Percentiles rank a stretch among this genome's conserved stretches.
phyloP scores from a whole-genome alignment of 2,888 invertebrate species.

The Aphelenchoides bicaudatus region DNA sequence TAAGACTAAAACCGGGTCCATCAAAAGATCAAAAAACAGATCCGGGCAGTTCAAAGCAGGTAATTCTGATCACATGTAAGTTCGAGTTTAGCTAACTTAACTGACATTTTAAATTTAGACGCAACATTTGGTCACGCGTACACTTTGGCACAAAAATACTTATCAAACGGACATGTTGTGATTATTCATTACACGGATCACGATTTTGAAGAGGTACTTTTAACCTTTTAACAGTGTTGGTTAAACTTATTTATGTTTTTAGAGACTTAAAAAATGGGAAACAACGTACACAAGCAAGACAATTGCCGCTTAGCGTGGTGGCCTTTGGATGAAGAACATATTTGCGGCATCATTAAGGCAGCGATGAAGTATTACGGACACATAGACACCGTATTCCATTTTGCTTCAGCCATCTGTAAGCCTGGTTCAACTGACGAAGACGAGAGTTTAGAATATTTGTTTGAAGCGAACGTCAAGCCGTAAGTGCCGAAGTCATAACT shows the following conservation, averaged over 20 bases:
- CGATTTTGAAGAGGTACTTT: slow-evolving; percentile 11
- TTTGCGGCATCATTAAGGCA: not conserved
- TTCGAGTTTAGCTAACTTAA: not conserved
- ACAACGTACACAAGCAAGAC: not conserved
- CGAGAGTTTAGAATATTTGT: not conserved
- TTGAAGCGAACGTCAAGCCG: slow-evolving; percentile 3
- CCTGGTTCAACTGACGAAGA: not conserved
- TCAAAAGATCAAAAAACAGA: no score
- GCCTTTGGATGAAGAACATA: not conserved
- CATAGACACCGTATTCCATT: not conserved
- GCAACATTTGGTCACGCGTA: not conserved
- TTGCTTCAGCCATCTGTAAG: not conserved
- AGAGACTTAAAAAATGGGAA: not conserved
- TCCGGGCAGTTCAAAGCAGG: no score
- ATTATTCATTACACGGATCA: slow-evolving; percentile 1
- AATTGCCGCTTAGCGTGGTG: not conserved
- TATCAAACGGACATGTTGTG: slow-evolving; percentile 3
- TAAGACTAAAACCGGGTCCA: no score
- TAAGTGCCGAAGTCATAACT: no score
- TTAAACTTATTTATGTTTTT: not conserved
- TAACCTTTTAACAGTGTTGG: not conserved
- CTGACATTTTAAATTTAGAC: not conserved
- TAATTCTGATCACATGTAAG: slow-evolving; percentile 10
- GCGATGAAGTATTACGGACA: not conserved
- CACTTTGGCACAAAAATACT: not conserved